Evolutionary conservation across 1,140 invertebrate genomes (phyloP).

Genomic region (Drosophila pseudoananassae): DNA sequence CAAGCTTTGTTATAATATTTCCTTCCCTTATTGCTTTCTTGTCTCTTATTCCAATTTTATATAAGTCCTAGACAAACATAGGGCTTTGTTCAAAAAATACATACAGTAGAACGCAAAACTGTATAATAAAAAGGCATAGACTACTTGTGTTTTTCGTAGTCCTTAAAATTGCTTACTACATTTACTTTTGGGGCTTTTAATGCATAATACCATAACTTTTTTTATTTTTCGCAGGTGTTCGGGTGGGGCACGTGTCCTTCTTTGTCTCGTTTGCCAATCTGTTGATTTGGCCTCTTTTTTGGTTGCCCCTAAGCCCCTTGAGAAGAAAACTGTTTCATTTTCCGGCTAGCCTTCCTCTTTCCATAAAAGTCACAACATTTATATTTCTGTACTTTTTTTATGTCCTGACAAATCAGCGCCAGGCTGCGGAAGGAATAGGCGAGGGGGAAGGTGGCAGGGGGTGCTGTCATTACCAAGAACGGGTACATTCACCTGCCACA

Average conservation of each 20-base stretch:
- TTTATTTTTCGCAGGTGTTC: too few relatives aligned
- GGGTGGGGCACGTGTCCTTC: neutral
- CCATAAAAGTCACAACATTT: slow-evolving; percentile 46
- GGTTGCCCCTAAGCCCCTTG: neutral
- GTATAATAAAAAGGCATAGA: too few relatives aligned
- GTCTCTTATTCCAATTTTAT: too few relatives aligned
- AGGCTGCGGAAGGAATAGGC: slow-evolving; percentile 25
- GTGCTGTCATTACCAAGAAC: slow-evolving; percentile 52
- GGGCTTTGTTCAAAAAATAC: too few relatives aligned
- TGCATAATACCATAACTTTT: too few relatives aligned
- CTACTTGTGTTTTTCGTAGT: too few relatives aligned
- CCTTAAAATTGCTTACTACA: too few relatives aligned
- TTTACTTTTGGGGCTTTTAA: too few relatives aligned
- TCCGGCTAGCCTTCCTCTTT: neutral
- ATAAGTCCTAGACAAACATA: too few relatives aligned
- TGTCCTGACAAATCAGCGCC: slow-evolving; percentile 49
- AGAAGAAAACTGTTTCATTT: neutral
- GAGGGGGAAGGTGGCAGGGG: neutral
- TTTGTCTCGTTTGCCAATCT: slow-evolving; percentile 1
- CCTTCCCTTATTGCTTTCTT: too few relatives aligned
- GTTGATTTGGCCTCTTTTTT: slow-evolving; percentile 48
- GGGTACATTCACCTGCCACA: slow-evolving; percentile 64
- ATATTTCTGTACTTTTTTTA: slow-evolving; percentile 26
- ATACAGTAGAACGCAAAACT: too few relatives aligned
- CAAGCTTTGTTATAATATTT: too few relatives aligned